A percentile compares a stretch with the other conserved stretches of the same genome.
Evolutionary conservation across 2,888 invertebrate genomes (phyloP).

Genomic region (Peribatodes rhomboidaria): DNA sequence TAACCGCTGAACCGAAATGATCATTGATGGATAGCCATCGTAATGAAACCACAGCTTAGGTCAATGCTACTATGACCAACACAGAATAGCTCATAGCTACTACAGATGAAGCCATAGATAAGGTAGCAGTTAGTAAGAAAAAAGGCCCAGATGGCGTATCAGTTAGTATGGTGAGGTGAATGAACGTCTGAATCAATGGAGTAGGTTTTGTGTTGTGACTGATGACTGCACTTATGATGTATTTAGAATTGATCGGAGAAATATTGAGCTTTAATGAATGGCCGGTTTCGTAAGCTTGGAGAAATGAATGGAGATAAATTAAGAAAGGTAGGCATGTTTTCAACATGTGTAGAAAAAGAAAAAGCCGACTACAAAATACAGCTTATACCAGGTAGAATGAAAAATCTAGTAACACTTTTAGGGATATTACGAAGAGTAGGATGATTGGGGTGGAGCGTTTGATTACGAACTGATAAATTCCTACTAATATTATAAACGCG

Average conservation of each 20-base stretch:
- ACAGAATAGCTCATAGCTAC: slow-evolving; percentile 14
- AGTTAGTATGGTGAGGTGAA: slow-evolving; percentile 28
- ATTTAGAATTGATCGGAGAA: slow-evolving; percentile 43
- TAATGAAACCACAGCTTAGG: slow-evolving; percentile 30
- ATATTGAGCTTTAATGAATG: slow-evolving; percentile 38
- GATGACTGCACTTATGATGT: slow-evolving; percentile 43
- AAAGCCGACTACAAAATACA: no score
- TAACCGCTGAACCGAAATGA: slow-evolving; percentile 26
- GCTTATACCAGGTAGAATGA: no score
- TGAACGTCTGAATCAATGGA: slow-evolving; percentile 42
- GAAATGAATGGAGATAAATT: slow-evolving; percentile 23
- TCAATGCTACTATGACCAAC: slow-evolving; percentile 3
- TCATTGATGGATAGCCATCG: slow-evolving; percentile 34
- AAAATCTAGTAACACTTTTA: no score
- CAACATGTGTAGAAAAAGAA: neutral
- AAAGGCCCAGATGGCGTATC: slow-evolving; percentile 3
- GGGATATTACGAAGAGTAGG: no score
- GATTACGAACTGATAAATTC: no score
- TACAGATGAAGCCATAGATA: slow-evolving; percentile 7
- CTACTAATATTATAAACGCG: no score
- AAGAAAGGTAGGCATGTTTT: slow-evolving; percentile 1
- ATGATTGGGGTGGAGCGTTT: no score
- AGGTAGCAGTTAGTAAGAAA: slow-evolving; percentile 5
- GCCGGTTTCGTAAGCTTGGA: slow-evolving; percentile 21
- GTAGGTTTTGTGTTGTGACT: slow-evolving; percentile 35